Evolutionary conservation across 2,797 vertebrate species (phyloP).

Genomic region (Anisognathus igniventris): DNA sequence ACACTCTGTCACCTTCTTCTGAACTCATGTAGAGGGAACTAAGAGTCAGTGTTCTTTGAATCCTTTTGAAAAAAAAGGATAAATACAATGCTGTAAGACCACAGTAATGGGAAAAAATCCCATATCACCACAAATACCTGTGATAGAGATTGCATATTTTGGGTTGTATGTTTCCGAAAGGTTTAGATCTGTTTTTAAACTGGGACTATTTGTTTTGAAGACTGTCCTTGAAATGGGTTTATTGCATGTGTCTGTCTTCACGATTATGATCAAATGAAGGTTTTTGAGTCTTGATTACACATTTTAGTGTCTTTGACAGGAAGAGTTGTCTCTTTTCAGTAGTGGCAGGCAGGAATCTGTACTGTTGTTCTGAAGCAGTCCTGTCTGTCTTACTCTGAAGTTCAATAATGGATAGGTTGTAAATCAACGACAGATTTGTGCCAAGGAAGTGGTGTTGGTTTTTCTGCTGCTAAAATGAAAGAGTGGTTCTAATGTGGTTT

Average conservation of each 20-base stretch:
- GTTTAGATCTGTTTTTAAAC: neutral
- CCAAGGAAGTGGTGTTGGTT: neutral
- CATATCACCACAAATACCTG: neutral
- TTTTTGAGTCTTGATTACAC: neutral
- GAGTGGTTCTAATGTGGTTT: neutral
- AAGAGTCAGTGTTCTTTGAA: neutral
- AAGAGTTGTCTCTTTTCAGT: neutral
- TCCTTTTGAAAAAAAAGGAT: neutral
- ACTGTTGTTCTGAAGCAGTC: neutral
- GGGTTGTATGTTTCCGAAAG: neutral
- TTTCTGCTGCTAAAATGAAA: neutral
- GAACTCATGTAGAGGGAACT: rapidly evolving
- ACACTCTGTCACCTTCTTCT: neutral
- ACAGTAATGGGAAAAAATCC: neutral
- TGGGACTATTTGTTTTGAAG: neutral
- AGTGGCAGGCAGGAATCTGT: neutral
- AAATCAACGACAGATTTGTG: neutral
- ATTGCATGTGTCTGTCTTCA: neutral
- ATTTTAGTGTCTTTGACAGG: neutral
- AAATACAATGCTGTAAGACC: neutral
- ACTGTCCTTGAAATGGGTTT: neutral
- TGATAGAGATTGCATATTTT: neutral
- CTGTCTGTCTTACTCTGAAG: neutral
- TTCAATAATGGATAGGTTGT: neutral
- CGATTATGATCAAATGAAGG: neutral